Evolutionary conservation across 2,888 invertebrate genomes (phyloP), one percentile per base, ranked within the genome.

Genomic region (Ethmia dodecea): DNA sequence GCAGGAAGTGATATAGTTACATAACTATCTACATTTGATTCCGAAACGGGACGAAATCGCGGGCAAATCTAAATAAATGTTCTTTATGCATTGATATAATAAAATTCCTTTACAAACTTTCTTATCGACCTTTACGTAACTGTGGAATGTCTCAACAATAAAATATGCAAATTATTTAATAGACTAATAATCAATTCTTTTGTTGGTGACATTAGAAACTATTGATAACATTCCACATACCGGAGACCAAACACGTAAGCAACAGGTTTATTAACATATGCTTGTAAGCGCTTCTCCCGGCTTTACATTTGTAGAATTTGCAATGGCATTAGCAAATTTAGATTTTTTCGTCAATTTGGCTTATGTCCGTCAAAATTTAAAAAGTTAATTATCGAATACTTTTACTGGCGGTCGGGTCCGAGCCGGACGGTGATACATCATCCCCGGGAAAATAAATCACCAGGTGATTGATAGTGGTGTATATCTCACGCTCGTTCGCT

Each of bases 331-430:
- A 35, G 35, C 39, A 43, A 39, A 45, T 47, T 49, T 39, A 46
- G 40, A 43, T 41, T 40, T 22, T 56, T 50, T 43, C 44, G 50
- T 42, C 45, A 44, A 54, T 71, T 60, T 75, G 78, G 71, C 73
- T 76, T 77, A 79, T 65, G 78, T 79, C 74, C 70, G 68, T 84
- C 81, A 79, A 78, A 77, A 68, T 77, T 74, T 73, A 71, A 84
- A 84, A 83, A 83, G 83, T 86, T 86, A 86, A 86, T 86, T 86
- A 86, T 78, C 74, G 67, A 70, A 78, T 74, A 73, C 76, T 78
- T 71, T 74, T 69, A 67, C 72, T 67, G 64, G 54, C 61, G 61
- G 60, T 60, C 55, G 65, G 62, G 60, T 52, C 55, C 60, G 56
- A 52, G 58, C 63, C 59, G 26, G 4, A 53, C 65, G 60, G 69